phyloP scores from a whole-genome alignment of 2,113 vertebrate species.

The Gasterosteus aculeatus region DNA sequence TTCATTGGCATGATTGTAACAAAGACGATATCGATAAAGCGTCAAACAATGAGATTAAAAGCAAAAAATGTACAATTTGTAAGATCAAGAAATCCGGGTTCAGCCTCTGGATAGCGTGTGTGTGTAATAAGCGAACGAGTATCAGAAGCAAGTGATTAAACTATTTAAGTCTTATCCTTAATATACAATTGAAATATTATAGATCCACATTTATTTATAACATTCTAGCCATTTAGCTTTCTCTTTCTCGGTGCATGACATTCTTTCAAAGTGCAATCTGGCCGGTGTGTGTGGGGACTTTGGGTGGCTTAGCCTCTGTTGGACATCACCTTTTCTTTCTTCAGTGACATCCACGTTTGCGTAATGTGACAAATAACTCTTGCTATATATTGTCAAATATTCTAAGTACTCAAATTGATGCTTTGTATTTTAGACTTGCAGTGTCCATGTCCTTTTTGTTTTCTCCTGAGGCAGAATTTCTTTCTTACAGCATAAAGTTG shows the following conservation, averaged over 20 bases:
- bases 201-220: neutral
- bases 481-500: neutral
- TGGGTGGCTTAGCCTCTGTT: constrained; percentile 71
- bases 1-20: neutral
- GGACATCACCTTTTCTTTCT: constrained; percentile 35
- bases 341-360: constrained; percentile 45
- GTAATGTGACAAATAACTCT: constrained; percentile 14
- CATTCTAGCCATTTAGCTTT: neutral
- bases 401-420: neutral
- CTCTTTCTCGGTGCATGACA: constrained; percentile 58
- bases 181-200: neutral
- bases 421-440: neutral
- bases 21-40: neutral
- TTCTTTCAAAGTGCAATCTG: constrained; percentile 72
- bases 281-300: constrained; percentile 67
- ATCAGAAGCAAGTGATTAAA: neutral
- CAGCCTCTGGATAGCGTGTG: too few species aligned
- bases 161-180: neutral
- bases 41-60: neutral
- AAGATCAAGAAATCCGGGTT: neutral
- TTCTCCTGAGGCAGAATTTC: constrained; percentile 1
- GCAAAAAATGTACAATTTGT: neutral
- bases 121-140: too few species aligned
- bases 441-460: neutral
- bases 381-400: constrained; percentile 4